Evolutionary conservation across 2,888 invertebrate genomes (phyloP), one percentile per base, ranked within the genome.

Genomic region (Sarcophaga rosellei): DNA sequence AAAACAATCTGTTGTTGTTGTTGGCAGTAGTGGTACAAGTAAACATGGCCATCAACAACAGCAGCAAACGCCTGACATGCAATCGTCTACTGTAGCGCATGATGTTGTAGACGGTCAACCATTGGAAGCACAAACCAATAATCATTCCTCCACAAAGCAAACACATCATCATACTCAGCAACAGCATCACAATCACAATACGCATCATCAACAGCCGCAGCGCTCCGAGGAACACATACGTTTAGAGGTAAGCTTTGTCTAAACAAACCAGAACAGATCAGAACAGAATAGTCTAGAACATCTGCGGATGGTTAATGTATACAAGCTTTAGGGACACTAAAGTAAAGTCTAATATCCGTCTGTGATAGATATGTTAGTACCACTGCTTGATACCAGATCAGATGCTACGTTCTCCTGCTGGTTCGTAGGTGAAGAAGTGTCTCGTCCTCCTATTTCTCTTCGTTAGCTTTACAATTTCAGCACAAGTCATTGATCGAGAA

Each of bases 201-300:
- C 74, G 0, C 81, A 75, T 53, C 86, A 87, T 59, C 87, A 87
- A 59, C 88, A 84, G 11, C 88, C 86, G 57, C 88, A 85, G 61
- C 89, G 87, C 62, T 87, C 89, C 75, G 90, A 92, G 75, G 92
- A 93, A 78, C 92, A 92, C 84, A 92, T 93, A 84, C 92, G 92
- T 75, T 89, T 93, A 85, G 93, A 93, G 92, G 93, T 93, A 88
- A 91, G 8, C 8, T 35, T 35, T 35, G 8, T 8, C 8, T 35
- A 10, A 23, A 10, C 35, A 35, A 35, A 35, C 35, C 10, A 10
- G 35, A 5, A 4, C 4, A 25, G 5, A n/a, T n/a, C 5, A 5
- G 23, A 25, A 25, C 35, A 35, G 35, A 10, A 35, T 10, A 35
- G 35, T 10, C 8, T 35, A 10, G 8, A 10, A 35, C 0, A 35